Evolutionary conservation across 1,140 invertebrate genomes (phyloP).

Genomic region (Manduca sexta): DNA sequence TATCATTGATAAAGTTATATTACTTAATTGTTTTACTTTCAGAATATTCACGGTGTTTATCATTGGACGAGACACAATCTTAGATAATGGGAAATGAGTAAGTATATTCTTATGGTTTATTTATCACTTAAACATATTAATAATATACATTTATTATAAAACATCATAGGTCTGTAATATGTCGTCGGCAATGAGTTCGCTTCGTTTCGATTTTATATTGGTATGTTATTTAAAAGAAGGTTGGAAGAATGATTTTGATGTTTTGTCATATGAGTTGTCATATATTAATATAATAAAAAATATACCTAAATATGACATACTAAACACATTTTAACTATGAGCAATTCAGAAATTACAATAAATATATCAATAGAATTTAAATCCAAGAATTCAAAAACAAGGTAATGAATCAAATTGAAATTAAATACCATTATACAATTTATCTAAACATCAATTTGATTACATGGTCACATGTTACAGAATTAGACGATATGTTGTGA

Average conservation of each 20-base stretch:
- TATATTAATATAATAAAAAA: not conserved
- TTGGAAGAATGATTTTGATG: not conserved
- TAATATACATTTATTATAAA: not conserved
- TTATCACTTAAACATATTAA: too few species aligned
- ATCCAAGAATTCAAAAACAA: slow-evolving; percentile 2
- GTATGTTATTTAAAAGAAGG: not conserved
- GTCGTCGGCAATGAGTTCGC: not conserved
- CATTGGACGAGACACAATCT: too few species aligned
- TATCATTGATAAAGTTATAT: too few species aligned
- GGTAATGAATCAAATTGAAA: too few species aligned
- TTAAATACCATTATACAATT: too few species aligned
- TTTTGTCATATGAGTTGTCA: not conserved
- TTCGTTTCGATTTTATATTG: not conserved
- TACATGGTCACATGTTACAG: slow-evolving; percentile 26
- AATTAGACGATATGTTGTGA: slow-evolving; percentile 31
- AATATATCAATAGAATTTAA: slow-evolving; percentile 16
- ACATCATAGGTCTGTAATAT: not conserved
- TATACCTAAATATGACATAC: not conserved
- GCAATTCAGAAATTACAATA: slow-evolving; percentile 4
- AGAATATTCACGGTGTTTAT: too few species aligned
- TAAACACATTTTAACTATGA: slow-evolving; percentile 3
- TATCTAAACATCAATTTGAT: not conserved
- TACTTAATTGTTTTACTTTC: too few species aligned
- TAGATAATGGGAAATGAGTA: slow-evolving; percentile 26
- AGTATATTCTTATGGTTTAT: slow-evolving; percentile 5